These are phyloP conservation scores for Drosophila orosa DNA, from an alignment of 1,140 invertebrate genomes.

Conservation along the genomic window DNA sequence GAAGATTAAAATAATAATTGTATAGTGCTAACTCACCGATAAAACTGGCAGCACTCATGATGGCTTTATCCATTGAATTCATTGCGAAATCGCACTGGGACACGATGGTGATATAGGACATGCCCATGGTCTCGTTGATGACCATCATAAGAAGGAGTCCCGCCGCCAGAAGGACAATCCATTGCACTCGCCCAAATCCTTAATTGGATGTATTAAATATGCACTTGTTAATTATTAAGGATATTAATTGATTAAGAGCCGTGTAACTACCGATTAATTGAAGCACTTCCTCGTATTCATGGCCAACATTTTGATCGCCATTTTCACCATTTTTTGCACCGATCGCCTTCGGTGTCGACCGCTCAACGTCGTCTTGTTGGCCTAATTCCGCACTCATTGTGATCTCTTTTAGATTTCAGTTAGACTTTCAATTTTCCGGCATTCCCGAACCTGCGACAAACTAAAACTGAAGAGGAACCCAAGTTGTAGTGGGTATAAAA, in stretches of 20 bases:
- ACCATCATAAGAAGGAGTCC: conserved; percentile 79
- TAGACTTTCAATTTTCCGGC: conserved; percentile 16
- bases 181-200: conserved; percentile 74
- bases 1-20: neutral
- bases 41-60: conserved; percentile 79
- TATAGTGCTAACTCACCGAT: conserved; percentile 60
- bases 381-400: conserved; percentile 36
- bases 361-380: conserved; percentile 38
- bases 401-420: neutral
- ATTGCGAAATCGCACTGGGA: conserved; percentile 84
- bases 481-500: conserved; percentile 31
- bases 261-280: conserved; percentile 56
- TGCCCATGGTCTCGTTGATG: conserved; percentile 81
- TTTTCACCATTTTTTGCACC: conserved; percentile 13
- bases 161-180: conserved; percentile 64
- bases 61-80: conserved; percentile 77
- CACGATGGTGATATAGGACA: conserved; percentile 80
- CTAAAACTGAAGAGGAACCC: conserved; percentile 42
- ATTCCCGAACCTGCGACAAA: conserved; percentile 49
- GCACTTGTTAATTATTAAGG: neutral
- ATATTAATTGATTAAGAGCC: neutral
- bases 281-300: conserved; percentile 68
- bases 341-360: conserved; percentile 22
- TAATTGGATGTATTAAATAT: neutral
- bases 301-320: conserved; percentile 15